phyloP scores from a whole-genome alignment of 2,113 vertebrate genomes.

The Albula goreensis region DNA sequence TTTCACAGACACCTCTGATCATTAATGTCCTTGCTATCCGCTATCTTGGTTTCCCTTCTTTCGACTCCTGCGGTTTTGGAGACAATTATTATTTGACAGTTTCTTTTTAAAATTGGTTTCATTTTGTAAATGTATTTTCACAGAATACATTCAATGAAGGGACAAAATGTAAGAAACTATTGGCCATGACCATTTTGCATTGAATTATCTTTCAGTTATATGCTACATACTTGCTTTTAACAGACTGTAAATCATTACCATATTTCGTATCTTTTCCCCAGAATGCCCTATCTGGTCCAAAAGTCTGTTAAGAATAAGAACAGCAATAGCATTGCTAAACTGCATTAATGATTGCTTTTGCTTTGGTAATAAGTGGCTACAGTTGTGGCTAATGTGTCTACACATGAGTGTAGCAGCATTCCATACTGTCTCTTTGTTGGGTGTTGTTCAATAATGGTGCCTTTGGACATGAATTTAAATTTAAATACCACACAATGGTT shows the following conservation, averaged over 20 bases:
- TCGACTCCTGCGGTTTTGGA: neutral
- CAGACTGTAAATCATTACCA: neutral
- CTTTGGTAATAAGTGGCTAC: neutral
- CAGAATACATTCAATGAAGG: neutral
- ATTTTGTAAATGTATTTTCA: neutral
- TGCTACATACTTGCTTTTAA: neutral
- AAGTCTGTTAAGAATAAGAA: neutral
- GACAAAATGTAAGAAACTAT: neutral
- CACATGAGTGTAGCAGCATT: neutral
- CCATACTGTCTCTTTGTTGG: neutral
- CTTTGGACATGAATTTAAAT: neutral
- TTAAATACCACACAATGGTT: neutral
- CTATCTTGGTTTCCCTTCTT: neutral
- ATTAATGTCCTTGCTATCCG: neutral
- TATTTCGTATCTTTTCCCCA: neutral
- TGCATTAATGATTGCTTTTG: neutral
- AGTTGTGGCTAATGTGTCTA: neutral
- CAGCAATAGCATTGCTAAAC: neutral
- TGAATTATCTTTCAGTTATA: neutral
- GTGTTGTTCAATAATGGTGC: neutral
- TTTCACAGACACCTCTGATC: neutral
- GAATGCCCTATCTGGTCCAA: neutral
- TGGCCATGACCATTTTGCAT: neutral
- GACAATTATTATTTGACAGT: neutral
- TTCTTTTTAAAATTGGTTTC: neutral